phyloP scores from a whole-genome alignment of 1,140 invertebrate species.

The Drosophila bocqueti region DNA sequence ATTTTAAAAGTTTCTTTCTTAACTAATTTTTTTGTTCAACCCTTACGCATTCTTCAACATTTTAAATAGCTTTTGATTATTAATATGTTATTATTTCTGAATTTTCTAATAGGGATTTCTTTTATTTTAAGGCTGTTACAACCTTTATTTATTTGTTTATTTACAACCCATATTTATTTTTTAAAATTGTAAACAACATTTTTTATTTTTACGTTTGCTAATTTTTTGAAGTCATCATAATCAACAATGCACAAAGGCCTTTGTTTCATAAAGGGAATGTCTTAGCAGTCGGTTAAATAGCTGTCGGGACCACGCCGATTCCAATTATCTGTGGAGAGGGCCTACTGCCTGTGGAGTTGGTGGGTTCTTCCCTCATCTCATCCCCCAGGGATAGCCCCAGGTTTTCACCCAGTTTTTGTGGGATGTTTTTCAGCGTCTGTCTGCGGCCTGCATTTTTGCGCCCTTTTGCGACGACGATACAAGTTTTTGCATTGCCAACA shows the following conservation, averaged over 20 bases:
- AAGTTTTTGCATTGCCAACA: conserved; percentile 69
- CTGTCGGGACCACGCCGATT: conserved; percentile 37
- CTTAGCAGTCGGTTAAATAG: conserved; percentile 27
- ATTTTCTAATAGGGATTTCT: background rate
- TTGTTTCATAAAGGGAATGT: conserved; percentile 3
- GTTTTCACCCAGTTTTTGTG: conserved; percentile 37
- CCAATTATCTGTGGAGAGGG: conserved; percentile 46
- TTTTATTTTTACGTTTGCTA: too few relatives aligned
- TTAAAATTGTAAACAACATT: background rate
- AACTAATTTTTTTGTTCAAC: too few relatives aligned
- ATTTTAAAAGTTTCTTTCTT: too few relatives aligned
- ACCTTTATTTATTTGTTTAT: background rate
- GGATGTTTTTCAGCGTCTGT: conserved; percentile 63
- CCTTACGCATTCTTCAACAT: too few relatives aligned
- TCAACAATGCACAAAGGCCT: background rate
- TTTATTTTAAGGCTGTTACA: background rate
- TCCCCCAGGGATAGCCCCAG: background rate
- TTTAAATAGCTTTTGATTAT: too few relatives aligned
- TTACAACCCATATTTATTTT: background rate
- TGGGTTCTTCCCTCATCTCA: background rate
- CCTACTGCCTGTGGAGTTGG: conserved; percentile 6
- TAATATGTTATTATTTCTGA: too few relatives aligned
- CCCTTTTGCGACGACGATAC: conserved; percentile 52
- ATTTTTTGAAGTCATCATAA: background rate
- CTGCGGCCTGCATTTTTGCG: conserved; percentile 72